Conservation (phyloP, 2,888 invertebrate species). For the Xestobium rufovillosum region DNA sequence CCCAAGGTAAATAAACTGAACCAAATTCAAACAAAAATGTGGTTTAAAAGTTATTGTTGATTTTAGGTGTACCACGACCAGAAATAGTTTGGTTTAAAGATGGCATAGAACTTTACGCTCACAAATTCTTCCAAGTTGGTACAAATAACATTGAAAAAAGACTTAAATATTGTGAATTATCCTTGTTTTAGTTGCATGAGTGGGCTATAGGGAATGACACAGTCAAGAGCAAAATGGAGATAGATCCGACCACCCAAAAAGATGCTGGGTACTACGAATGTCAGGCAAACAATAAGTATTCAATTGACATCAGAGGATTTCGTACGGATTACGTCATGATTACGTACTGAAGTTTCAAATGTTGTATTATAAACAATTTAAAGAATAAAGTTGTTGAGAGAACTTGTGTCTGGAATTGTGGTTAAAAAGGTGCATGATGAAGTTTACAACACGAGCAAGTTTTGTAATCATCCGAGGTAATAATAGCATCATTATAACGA, state of each 20-base stretch:
- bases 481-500: too few relatives aligned
- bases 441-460: too few relatives aligned
- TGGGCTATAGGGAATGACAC: constrained; percentile 58
- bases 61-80: constrained; percentile 55
- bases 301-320: constrained; percentile 60
- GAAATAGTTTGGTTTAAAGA: constrained; percentile 74
- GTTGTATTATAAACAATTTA: constrained; percentile 11
- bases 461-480: too few relatives aligned
- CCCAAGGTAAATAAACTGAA: constrained; percentile 43
- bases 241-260: constrained; percentile 64
- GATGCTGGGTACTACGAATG: constrained; percentile 67
- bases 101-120: constrained; percentile 65
- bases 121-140: constrained; percentile 59
- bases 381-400: too few relatives aligned
- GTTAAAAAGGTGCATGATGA: too few relatives aligned
- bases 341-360: constrained; percentile 45
- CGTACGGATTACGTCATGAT: constrained; percentile 57
- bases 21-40: too few relatives aligned
- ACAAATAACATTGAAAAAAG: constrained; percentile 3
- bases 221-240: constrained; percentile 66
- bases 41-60: too few relatives aligned
- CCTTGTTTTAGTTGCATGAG: constrained; percentile 51
- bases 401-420: too few relatives aligned
- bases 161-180: constrained; percentile 9
- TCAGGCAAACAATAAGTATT: constrained; percentile 63